Percentiles rank a stretch among this genome's conserved stretches.
Conservation (phyloP, 1,140 invertebrate species). For the Cydia strobilella region DNA sequence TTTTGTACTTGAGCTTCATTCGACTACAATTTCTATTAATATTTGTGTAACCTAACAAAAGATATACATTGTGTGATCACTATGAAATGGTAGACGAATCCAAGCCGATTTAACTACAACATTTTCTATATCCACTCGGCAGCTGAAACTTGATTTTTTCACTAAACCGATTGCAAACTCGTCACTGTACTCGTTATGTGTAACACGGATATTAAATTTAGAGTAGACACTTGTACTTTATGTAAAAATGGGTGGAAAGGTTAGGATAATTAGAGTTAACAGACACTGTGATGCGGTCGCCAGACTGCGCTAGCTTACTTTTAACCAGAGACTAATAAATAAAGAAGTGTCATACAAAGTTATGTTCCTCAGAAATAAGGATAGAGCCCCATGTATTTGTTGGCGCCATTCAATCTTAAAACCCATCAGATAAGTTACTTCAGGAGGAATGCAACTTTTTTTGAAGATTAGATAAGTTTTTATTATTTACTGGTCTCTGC, state of each 20-base stretch:
- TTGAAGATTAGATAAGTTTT: neutral
- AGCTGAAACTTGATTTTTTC: neutral
- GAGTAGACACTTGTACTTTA: slow-evolving; percentile 47
- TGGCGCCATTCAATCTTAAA: too few species aligned
- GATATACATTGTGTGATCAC: neutral
- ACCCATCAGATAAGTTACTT: too few species aligned
- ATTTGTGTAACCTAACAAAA: too few species aligned
- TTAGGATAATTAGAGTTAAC: slow-evolving; percentile 45
- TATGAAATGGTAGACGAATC: neutral
- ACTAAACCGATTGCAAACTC: neutral
- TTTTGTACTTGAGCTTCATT: neutral
- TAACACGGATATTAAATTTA: neutral
- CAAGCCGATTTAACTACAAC: neutral
- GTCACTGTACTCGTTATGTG: neutral
- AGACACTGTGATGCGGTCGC: neutral
- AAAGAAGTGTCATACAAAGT: neutral
- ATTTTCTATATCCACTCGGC: too few species aligned
- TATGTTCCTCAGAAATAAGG: neutral
- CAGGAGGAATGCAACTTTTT: too few species aligned
- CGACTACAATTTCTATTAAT: slow-evolving; percentile 10
- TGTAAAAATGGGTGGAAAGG: slow-evolving; percentile 51
- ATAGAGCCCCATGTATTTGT: too few species aligned
- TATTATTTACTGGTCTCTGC: neutral
- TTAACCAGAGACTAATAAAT: neutral
- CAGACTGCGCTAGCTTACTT: slow-evolving; percentile 1